Base-by-base conservation (phyloP, 2,797 vertebrate genomes). In the Girardinus metallicus region DNA sequence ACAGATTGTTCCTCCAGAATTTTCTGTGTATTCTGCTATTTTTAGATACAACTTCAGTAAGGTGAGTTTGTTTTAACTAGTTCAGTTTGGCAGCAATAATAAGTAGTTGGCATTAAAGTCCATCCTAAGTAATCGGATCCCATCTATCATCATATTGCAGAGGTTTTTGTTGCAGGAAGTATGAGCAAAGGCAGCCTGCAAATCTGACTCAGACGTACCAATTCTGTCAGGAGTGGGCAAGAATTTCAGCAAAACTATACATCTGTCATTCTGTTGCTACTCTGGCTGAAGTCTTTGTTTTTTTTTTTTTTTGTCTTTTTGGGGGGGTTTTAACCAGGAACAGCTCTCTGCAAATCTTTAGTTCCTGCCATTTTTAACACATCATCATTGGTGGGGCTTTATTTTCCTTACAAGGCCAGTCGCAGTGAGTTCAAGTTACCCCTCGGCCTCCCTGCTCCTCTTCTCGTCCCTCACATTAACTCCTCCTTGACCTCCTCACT, bases 341-440 rank as follows among this genome's bases (percentile, higher is more conserved):
- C 78, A 70, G 73, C 79, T 88, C 75, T 78, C 80, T 80, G n/a
- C 81, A 77, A 73, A 70, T 83, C 83, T 80, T 87, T 87, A 89
- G 89, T 87, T 79, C 81, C 80, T 49, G 83, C 88, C 89, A 89
- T 90, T 94, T 85, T 92, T 92, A 90, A 88, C 78, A 85, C 82
- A 43, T 94, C 93, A 90, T 86, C 88, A 82, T 92, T 41, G 71
- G 76, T 66, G 16, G 84, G 89, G 77, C 91, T 94, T 90, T 87
- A 87, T 91, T 93, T 94, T 91, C 82, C 85, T 86, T 71, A 73
- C 80, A 44, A 81, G 68, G 77, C 87, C 90, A 85, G 91, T 88
- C 89, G 84, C 49, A 68, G 75, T 34, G 74, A 88, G 93, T 95
- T 95, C 89, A 92, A 84, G 89, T 95, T 94, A 90, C 94, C 83